A percentile compares a stretch with the other conserved stretches of the same genome.
Evolutionary conservation across 1,140 invertebrate genomes (phyloP).

Genomic region (Hesperophylax magnus): DNA sequence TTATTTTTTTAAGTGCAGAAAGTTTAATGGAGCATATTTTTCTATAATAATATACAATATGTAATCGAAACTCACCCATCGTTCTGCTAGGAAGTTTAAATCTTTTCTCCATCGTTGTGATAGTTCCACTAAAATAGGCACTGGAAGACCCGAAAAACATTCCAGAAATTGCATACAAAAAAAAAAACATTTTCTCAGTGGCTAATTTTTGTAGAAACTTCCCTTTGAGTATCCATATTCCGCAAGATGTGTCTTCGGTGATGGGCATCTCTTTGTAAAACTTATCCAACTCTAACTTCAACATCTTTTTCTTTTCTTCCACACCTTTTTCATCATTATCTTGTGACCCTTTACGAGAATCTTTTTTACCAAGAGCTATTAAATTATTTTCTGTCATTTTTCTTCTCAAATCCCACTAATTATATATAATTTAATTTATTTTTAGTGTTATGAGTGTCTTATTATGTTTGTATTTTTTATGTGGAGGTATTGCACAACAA

Average conservation of each 20-base stretch:
- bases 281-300: slow-evolving; percentile 64
- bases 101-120: slow-evolving; percentile 84
- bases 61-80: slow-evolving; percentile 71
- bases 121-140: slow-evolving; percentile 83
- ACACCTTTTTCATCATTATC: neutral
- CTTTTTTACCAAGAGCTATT: neutral
- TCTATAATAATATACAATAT: too few species aligned
- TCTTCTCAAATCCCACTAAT: too few species aligned
- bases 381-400: neutral
- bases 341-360: neutral
- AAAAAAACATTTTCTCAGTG: slow-evolving; percentile 83
- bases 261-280: slow-evolving; percentile 70
- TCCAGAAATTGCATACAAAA: slow-evolving; percentile 81
- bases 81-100: slow-evolving; percentile 85
- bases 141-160: slow-evolving; percentile 82
- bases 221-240: slow-evolving; percentile 74
- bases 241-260: slow-evolving; percentile 76
- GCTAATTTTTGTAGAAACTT: slow-evolving; percentile 76
- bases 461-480: too few species aligned
- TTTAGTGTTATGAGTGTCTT: too few species aligned
- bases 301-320: neutral
- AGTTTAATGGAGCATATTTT: too few species aligned
- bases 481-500: too few species aligned
- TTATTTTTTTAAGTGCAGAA: too few species aligned
- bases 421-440: too few species aligned